Percentiles rank a stretch among this genome's conserved stretches.
These are phyloP conservation scores for Etheostoma nigrum DNA, from an alignment of 2,797 vertebrate genomes.

Conservation along the genomic window DNA sequence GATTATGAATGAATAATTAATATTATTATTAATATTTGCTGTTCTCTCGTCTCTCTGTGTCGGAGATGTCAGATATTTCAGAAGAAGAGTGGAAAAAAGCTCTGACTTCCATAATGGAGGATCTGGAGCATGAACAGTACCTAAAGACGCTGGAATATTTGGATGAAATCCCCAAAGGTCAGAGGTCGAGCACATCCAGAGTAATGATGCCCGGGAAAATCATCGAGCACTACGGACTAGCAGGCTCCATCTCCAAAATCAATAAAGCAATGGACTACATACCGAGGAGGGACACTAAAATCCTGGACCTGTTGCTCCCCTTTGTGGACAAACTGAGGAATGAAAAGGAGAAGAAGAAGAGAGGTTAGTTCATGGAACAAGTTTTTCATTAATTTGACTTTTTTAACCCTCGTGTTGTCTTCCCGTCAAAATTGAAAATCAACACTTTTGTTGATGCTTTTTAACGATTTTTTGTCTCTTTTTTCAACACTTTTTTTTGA, in stretches of 20 bases:
- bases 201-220: constrained; percentile 2
- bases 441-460: no score
- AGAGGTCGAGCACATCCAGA: fast-evolving
- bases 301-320: constrained; percentile 12
- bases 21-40: neutral
- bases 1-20: no score
- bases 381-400: no score
- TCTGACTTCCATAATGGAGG: neutral
- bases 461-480: no score
- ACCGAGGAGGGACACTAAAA: fast-evolving
- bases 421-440: no score
- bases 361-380: no score
- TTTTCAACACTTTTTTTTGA: no score
- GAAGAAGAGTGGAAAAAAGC: fast-evolving
- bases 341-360: neutral
- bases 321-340: constrained; percentile 13
- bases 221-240: neutral
- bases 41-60: neutral
- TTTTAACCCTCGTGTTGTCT: no score
- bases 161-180: neutral
- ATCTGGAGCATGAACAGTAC: fast-evolving
- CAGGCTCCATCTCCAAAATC: neutral
- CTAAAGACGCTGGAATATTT: fast-evolving
- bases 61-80: neutral
- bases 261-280: fast-evolving